phyloP scores from a whole-genome alignment of 2,888 invertebrate genomes.

The Norana najaformis region DNA sequence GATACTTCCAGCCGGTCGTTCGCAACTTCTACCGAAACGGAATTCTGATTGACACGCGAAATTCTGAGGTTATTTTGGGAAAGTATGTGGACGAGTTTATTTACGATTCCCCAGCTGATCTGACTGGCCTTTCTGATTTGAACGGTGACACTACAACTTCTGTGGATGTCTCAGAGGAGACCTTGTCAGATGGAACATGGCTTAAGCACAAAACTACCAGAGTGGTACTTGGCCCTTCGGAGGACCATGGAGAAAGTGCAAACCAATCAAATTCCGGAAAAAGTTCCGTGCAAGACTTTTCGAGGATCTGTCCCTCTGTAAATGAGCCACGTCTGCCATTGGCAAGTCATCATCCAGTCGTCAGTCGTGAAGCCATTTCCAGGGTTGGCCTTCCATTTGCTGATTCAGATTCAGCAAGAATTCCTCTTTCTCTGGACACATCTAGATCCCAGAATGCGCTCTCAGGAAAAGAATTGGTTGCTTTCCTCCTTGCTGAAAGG shows the following conservation, averaged over 20 bases:
- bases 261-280: neutral
- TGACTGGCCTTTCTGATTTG: constrained; percentile 31
- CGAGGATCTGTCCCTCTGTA: neutral
- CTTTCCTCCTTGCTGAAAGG: neutral
- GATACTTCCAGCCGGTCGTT: constrained; percentile 29
- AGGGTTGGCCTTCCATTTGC: neutral
- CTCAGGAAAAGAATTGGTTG: neutral
- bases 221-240: neutral
- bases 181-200: constrained; percentile 41
- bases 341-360: neutral
- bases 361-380: neutral
- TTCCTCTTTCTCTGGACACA: too few relatives aligned
- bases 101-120: constrained; percentile 35
- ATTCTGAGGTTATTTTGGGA: constrained; percentile 33
- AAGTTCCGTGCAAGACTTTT: neutral
- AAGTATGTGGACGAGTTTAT: constrained; percentile 37
- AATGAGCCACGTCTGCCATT: neutral
- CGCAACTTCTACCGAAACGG: constrained; percentile 30
- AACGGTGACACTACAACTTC: constrained; percentile 30
- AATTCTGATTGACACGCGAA: constrained; percentile 29
- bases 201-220: constrained; percentile 32
- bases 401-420: neutral
- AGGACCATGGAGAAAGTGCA: neutral
- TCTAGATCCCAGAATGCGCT: neutral
- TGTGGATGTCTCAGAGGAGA: constrained; percentile 37